Conservation (phyloP, 2,113 vertebrate species). For the Trogon melanurus region DNA sequence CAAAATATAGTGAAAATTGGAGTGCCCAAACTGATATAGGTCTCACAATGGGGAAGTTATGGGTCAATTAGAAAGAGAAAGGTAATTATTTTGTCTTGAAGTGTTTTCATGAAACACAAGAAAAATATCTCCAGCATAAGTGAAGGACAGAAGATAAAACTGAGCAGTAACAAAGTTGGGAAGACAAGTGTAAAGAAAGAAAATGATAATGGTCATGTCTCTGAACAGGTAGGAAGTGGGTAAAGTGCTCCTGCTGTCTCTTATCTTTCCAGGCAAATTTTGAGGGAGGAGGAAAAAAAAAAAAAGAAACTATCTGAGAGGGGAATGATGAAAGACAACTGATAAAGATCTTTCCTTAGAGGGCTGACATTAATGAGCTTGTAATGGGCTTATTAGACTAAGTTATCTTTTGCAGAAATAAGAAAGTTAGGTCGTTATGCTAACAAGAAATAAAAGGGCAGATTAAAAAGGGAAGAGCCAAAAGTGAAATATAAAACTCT, state of each 20-base stretch:
- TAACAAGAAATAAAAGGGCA: not conserved
- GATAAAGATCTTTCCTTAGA: not conserved
- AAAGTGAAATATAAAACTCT: not conserved
- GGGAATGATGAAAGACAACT: not conserved
- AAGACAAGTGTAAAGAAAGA: not conserved
- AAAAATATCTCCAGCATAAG: not conserved
- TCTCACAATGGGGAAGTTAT: not conserved
- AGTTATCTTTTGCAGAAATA: conserved; percentile 21
- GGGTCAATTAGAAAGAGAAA: not conserved
- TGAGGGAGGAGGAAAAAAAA: not conserved
- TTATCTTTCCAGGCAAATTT: not conserved
- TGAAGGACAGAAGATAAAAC: not conserved
- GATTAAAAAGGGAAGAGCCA: not conserved
- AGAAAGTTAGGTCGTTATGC: not conserved
- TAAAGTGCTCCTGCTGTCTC: not conserved
- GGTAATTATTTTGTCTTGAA: not conserved
- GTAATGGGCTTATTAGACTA: conserved; percentile 10
- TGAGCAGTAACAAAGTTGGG: not conserved
- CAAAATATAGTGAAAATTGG: not conserved
- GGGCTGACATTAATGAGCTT: not conserved
- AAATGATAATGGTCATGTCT: not conserved
- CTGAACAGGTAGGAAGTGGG: not conserved
- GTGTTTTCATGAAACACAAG: not conserved
- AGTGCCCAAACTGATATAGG: not conserved
- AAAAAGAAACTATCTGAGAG: not conserved